Conservation (phyloP, 2,113 vertebrate species). For the Asarcornis scutulata region DNA sequence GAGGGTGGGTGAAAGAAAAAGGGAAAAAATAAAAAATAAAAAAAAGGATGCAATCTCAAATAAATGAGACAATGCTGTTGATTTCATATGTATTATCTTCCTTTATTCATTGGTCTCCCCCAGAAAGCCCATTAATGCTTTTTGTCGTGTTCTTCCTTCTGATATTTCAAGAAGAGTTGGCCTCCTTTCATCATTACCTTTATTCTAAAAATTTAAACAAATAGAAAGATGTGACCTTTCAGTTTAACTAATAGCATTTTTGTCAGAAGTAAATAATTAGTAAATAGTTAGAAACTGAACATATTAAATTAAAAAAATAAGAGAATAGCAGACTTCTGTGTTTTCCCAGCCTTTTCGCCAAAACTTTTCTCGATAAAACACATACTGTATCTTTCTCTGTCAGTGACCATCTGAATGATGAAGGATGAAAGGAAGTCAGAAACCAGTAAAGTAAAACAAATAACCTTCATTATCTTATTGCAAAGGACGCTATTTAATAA, state of each 20-base stretch:
- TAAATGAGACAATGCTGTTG: neutral
- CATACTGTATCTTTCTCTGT: neutral
- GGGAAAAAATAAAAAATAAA: neutral
- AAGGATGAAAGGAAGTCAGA: neutral
- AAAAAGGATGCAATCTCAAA: neutral
- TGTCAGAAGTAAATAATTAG: neutral
- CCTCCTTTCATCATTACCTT: neutral
- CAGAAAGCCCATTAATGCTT: neutral
- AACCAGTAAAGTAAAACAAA: neutral
- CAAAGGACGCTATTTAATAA: neutral
- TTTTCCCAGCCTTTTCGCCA: neutral
- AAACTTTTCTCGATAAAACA: neutral
- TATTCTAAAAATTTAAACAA: neutral
- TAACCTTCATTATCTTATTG: neutral
- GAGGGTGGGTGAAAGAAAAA: too few relatives aligned
- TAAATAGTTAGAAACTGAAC: neutral
- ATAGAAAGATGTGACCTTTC: neutral
- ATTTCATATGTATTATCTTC: neutral
- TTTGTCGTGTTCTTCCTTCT: neutral
- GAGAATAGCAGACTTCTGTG: neutral
- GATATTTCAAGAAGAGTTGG: rapidly evolving
- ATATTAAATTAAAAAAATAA: neutral
- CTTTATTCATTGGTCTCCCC: neutral
- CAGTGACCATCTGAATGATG: neutral
- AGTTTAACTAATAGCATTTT: neutral